These are phyloP conservation scores for Eristalinus aeneus DNA, from an alignment of 2,888 invertebrate species.

Conservation along the genomic window DNA sequence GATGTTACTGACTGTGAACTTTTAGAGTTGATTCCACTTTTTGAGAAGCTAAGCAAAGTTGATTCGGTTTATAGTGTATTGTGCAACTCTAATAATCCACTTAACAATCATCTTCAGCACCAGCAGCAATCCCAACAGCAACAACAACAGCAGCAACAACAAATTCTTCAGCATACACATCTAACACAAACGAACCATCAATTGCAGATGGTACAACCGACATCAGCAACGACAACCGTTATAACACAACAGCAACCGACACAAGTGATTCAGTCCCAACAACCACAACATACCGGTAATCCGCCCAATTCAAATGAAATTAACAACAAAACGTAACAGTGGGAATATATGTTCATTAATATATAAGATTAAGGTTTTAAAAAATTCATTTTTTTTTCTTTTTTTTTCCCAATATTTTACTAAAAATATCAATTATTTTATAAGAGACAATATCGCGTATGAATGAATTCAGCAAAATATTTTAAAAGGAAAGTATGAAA, in stretches of 20 bases:
- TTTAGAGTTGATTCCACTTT: slow-evolving; percentile 97
- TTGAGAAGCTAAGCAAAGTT: slow-evolving; percentile 97
- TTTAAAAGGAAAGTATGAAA: slow-evolving; percentile 14
- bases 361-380: slow-evolving; percentile 76
- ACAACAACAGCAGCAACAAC: slow-evolving; percentile 75
- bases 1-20: slow-evolving; percentile 98
- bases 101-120: slow-evolving; percentile 78
- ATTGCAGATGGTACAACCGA: slow-evolving; percentile 72
- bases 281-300: slow-evolving; percentile 76
- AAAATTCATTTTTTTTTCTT: slow-evolving; percentile 38
- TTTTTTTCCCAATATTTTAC: no score
- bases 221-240: slow-evolving; percentile 79
- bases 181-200: slow-evolving; percentile 73
- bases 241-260: slow-evolving; percentile 76
- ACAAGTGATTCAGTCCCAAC: slow-evolving; percentile 65
- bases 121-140: slow-evolving; percentile 40
- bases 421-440: no score
- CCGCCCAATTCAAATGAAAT: slow-evolving; percentile 81
- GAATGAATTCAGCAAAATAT: slow-evolving; percentile 8
- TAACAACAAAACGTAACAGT: slow-evolving; percentile 81
- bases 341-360: slow-evolving; percentile 81
- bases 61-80: slow-evolving; percentile 98
- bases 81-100: slow-evolving; percentile 94
- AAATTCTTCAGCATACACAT: slow-evolving; percentile 72
- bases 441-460: slow-evolving; percentile 54